Conservation (phyloP, 2,797 vertebrate species). For the Pangasius macronema region DNA sequence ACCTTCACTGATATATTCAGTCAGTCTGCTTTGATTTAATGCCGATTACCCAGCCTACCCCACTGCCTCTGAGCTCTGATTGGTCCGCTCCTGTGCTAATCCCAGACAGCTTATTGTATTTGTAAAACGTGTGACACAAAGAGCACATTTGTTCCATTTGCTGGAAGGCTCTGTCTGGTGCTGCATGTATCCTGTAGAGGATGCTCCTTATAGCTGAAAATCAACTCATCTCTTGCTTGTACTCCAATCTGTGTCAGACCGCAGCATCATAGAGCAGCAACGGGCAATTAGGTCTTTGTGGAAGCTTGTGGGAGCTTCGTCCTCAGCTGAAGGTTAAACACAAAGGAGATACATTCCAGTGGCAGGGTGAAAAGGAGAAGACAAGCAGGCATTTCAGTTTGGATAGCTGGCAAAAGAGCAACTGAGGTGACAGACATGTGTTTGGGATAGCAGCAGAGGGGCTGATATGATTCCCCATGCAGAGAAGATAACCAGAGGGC, state of each 20-base stretch:
- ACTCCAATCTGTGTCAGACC: constrained; percentile 8
- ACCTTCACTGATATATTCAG: constrained; percentile 71
- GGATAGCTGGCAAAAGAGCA: constrained; percentile 47
- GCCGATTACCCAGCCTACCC: constrained; percentile 69
- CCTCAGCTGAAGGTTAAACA: constrained; percentile 64
- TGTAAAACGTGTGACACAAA: constrained; percentile 60
- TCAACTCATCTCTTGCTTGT: background rate
- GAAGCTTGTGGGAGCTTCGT: constrained; percentile 60
- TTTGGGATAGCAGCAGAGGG: constrained; percentile 41
- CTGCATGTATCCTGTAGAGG: constrained; percentile 58
- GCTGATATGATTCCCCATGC: constrained; percentile 52
- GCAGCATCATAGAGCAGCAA: constrained; percentile 27
- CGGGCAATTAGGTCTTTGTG: constrained; percentile 50
- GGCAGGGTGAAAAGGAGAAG: constrained; percentile 21
- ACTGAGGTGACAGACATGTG: constrained; percentile 48
- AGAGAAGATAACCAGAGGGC: constrained; percentile 47
- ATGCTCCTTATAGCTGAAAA: constrained; percentile 32
- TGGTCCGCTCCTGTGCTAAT: constrained; percentile 56
- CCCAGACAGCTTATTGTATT: constrained; percentile 59
- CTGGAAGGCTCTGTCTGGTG: constrained; percentile 48
- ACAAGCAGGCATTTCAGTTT: constrained; percentile 58
- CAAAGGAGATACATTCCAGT: constrained; percentile 55
- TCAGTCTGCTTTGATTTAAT: constrained; percentile 79
- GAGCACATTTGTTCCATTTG: constrained; percentile 50
- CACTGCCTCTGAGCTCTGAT: constrained; percentile 60